Conservation (phyloP, 2,113 vertebrate species). For the Pomatorhinus ruficollis region DNA sequence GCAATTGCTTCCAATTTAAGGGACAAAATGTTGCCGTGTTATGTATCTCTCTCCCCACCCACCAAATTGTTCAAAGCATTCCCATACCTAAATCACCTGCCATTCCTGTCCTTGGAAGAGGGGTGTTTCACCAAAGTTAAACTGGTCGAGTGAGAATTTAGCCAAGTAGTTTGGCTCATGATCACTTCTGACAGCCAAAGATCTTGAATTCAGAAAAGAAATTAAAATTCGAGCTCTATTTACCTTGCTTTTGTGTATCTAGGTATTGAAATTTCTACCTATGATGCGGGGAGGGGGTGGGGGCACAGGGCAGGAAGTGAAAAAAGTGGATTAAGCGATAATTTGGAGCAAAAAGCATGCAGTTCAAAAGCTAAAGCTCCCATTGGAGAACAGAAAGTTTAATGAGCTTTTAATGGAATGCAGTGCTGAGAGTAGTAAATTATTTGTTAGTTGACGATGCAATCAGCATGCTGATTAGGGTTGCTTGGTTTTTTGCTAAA, state of each 20-base stretch:
- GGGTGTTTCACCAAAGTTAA: background rate
- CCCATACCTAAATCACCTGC: background rate
- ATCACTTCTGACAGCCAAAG: background rate
- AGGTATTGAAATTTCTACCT: slow-evolving; percentile 48
- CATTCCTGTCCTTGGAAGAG: background rate
- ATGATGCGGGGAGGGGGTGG: background rate
- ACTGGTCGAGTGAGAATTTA: background rate
- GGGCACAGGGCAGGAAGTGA: background rate
- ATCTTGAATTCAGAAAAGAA: background rate
- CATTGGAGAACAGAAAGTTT: slow-evolving; percentile 85
- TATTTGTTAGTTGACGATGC: slow-evolving; percentile 86
- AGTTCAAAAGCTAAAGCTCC: slow-evolving; percentile 79
- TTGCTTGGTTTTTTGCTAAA: slow-evolving; percentile 79
- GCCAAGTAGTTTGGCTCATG: background rate
- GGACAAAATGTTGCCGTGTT: background rate
- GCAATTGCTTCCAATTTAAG: rapidly evolving
- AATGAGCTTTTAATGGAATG: slow-evolving; percentile 87
- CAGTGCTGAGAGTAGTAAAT: slow-evolving; percentile 84
- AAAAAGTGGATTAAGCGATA: slow-evolving; percentile 54
- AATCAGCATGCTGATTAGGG: slow-evolving; percentile 87
- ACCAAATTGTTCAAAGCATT: background rate
- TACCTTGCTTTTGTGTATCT: background rate
- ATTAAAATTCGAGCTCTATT: slow-evolving; percentile 2
- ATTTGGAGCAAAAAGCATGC: slow-evolving; percentile 72
- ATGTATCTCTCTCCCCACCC: no score